Base-by-base conservation (phyloP, 53 echinoderm and acorn worm genomes). In the Echinarachnius parma region DNA sequence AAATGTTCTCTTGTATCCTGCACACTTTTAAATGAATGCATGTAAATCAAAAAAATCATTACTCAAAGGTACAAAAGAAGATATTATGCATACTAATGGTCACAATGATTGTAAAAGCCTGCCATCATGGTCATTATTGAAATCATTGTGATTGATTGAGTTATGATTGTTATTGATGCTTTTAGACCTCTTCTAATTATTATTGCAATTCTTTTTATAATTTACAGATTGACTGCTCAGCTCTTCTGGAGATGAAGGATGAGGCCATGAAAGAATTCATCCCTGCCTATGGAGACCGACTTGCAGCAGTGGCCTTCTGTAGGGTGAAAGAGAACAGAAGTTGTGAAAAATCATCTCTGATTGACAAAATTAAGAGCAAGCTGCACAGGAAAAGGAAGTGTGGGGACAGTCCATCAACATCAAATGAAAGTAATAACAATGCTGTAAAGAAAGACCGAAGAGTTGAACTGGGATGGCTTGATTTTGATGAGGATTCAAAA, bases 381-480 rank as follows among this genome's bases (percentile, higher is more conserved):
- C 39, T 39, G 39, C 7, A 39, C 39, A 39, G 39, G 39, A 39
- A 39, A 39, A 39, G 39, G 39, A 39, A 39, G 39, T 39, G 39
- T 39, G 39, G 13, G 13, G 39, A 13, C 7, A 39, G 7, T 39
- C 13, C 39, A 39, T 32, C 60, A 33, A 16, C 34, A 60, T 39
- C 39, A 39, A 39, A 39, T 39, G 32, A 69, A 3, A 50, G 57
- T 7, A 75, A 75, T 29, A 20, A 1, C 34, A 75, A 75, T 57
- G 75, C 75, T 22, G 9, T 9, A 14, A 66, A 50, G 25, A 39
- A 54, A n/a, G 18, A 16, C n/a, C 31, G 64, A 4, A 50, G 79
- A 15, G 37, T 79, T 36, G 79, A 79, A 27, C 18, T 79, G 9
- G 79, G 79, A 13, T 79, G 66, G 79, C 32, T 64, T 7, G 64